phyloP scores from a whole-genome alignment of 2,797 vertebrate species.

The Ispidina lecontei region DNA sequence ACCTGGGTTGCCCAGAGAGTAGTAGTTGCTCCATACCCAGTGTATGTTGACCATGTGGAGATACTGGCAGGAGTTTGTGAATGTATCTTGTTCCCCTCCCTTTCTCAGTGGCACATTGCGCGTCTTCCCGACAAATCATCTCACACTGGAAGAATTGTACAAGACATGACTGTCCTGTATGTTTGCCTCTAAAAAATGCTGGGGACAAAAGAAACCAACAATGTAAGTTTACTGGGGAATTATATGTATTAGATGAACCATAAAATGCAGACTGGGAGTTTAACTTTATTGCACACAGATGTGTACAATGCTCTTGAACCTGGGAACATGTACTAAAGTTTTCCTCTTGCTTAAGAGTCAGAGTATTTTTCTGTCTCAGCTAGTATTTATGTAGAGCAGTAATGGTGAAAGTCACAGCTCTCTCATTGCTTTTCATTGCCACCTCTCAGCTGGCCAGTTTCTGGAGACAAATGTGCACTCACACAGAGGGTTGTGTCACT shows the following conservation, averaged over 20 bases:
- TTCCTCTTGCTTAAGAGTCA: not conserved
- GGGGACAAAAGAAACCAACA: slow-evolving; percentile 98
- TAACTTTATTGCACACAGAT: not conserved
- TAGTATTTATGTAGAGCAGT: not conserved
- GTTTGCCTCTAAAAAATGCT: slow-evolving; percentile 95
- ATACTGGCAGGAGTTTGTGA: not conserved
- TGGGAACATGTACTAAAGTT: not conserved
- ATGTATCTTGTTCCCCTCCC: not conserved
- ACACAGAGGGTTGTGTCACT: not conserved
- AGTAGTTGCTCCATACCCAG: not conserved
- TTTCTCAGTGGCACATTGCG: slow-evolving; percentile 92
- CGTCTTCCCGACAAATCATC: slow-evolving; percentile 98
- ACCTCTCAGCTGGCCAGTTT: not conserved
- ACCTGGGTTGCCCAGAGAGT: not conserved
- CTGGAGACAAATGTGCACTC: not conserved
- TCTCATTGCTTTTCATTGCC: not conserved
- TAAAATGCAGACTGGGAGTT: not conserved
- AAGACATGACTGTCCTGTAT: slow-evolving; percentile 96
- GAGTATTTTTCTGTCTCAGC: not conserved
- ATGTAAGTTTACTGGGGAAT: slow-evolving; percentile 81
- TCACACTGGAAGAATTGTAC: slow-evolving; percentile 99
- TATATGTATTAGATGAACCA: not conserved
- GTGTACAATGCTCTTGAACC: not conserved
- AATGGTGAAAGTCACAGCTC: not conserved
- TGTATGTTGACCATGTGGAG: not conserved